These are phyloP conservation scores for Grantiella picta DNA, from an alignment of 2,113 vertebrate genomes.

Conservation along the genomic window DNA sequence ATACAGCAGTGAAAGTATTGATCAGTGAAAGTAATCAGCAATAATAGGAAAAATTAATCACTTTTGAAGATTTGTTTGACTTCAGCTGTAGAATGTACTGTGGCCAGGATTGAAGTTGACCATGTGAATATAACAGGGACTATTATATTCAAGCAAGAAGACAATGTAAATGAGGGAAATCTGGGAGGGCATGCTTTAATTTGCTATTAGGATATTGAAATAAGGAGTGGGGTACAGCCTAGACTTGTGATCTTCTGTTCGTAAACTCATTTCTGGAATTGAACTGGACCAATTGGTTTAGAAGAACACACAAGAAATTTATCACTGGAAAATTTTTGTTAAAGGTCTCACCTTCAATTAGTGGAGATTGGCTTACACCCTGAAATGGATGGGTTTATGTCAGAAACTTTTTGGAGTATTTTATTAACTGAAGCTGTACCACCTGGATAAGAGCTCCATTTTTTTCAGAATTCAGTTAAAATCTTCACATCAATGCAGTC, in stretches of 20 bases:
- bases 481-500: neutral
- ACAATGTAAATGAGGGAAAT: neutral
- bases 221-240: neutral
- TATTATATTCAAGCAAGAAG: neutral
- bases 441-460: neutral
- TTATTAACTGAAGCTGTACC: neutral
- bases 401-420: neutral
- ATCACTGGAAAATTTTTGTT: neutral
- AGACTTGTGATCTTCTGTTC: neutral
- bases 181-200: neutral
- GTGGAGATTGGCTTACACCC: neutral
- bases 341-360: neutral
- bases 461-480: neutral
- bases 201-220: neutral
- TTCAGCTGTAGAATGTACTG: neutral
- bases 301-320: neutral
- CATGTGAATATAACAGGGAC: neutral
- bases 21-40: conserved; percentile 20
- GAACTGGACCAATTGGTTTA: neutral
- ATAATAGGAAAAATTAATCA: conserved; percentile 23
- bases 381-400: neutral
- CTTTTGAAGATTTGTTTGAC: neutral
- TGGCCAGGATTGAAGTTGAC: neutral
- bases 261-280: neutral
- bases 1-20: neutral